Evolutionary conservation across 2,888 invertebrate genomes (phyloP).

Genomic region (Coelinius sp.): DNA sequence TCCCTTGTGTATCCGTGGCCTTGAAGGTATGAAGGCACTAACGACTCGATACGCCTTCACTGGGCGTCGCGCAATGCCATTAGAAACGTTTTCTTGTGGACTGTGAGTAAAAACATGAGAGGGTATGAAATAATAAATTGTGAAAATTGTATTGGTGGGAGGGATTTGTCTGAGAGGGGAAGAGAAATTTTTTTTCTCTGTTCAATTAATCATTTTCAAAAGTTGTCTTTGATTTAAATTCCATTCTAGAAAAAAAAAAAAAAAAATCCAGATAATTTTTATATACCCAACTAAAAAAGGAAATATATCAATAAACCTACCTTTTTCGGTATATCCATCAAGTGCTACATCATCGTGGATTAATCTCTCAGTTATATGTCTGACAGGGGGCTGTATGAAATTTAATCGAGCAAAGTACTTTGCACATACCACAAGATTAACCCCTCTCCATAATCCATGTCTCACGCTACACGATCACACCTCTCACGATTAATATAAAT

Average conservation of each 20-base stretch:
- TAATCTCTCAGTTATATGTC: neutral
- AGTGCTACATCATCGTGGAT: neutral
- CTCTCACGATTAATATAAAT: slow-evolving; percentile 14
- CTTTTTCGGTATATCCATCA: neutral
- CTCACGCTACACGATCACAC: neutral
- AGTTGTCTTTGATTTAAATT: too few relatives aligned
- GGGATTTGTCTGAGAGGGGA: neutral
- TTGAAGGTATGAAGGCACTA: slow-evolving; percentile 31
- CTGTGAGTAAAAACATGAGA: neutral
- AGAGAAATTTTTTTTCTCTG: neutral
- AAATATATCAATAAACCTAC: neutral
- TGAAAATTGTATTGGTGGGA: slow-evolving; percentile 5
- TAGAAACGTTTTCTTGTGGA: slow-evolving; percentile 18
- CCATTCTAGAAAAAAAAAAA: too few relatives aligned
- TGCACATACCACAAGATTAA: slow-evolving; percentile 11
- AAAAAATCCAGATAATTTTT: too few relatives aligned
- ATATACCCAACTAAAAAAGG: neutral
- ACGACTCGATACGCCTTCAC: slow-evolving; percentile 36
- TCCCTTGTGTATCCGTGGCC: neutral
- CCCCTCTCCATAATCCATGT: neutral
- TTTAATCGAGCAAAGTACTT: slow-evolving; percentile 33
- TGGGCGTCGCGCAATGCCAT: slow-evolving; percentile 19
- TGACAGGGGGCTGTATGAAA: slow-evolving; percentile 20
- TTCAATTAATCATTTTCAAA: neutral
- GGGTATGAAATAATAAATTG: slow-evolving; percentile 6